Evolutionary conservation across 2,888 invertebrate genomes (phyloP), one percentile per base, ranked within the genome.

Genomic region (Hyposoter dolosus): DNA sequence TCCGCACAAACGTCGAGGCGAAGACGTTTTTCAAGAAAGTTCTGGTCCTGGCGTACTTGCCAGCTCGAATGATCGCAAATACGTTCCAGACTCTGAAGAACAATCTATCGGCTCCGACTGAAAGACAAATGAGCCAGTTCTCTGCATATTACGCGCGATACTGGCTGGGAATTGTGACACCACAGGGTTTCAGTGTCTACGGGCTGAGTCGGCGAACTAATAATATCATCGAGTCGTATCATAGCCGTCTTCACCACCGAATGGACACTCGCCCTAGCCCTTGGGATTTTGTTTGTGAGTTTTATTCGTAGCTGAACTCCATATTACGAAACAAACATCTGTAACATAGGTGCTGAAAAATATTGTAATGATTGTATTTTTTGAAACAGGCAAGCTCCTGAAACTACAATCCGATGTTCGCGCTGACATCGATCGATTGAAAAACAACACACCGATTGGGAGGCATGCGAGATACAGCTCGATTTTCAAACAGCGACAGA

Each of bases 381-480:
- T 69, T 9, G 10, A 3, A 50, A 82, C 43, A 82, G 75, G 75
- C 68, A 56, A 82, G 56, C 68, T 75, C 3, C 23, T 75, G 17
- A 82, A 66, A 43, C 45, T 82, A 9, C 81, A 81, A 17, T 72
- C 45, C 3, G 53, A 60, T 28, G 81, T 66, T 40, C 50, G n/a
- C 40, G 45, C 76, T 3, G 82, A 82, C 32, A 71, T 75, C 15
- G 17, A 40, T 17, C 68, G 60, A 1, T 60, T 76, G 9, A 56
- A 47, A 5, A 82, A 82, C 35, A 76, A 69, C 35, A 7, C n/a
- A 10, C 75, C 56, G n/a, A 76, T 82, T 6, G 23, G 69, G 40
- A 56, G 76, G n/a, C 82, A 82, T 45, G 76, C 76, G 3, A 69
- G 76, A n/a, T 82, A 82, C 45, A 15, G 60, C 0, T 60, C 76